Evolutionary conservation across 2,113 vertebrate species (phyloP).

Genomic region (Copsychus sechellarum): DNA sequence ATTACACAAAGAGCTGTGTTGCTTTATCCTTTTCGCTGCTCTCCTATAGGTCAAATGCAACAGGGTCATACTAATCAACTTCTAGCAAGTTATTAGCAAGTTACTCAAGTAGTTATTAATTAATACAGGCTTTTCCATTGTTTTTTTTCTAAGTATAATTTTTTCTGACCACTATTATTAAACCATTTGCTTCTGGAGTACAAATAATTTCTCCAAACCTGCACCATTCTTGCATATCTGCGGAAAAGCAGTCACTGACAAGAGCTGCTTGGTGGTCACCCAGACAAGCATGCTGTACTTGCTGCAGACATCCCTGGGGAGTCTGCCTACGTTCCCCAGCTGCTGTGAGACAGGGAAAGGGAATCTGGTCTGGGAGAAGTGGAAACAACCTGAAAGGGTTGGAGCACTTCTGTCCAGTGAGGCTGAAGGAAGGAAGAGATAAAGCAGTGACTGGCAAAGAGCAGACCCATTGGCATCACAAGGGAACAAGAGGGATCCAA

Average conservation of each 20-base stretch:
- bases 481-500: background rate
- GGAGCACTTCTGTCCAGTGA: background rate
- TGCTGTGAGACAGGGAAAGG: background rate
- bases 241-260: background rate
- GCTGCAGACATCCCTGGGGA: background rate
- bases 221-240: background rate
- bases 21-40: too few relatives aligned
- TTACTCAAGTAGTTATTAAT: background rate
- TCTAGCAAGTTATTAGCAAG: background rate
- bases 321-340: background rate
- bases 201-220: background rate
- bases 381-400: background rate
- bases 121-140: background rate
- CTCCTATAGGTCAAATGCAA: too few relatives aligned
- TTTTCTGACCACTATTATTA: background rate
- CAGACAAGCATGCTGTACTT: accelerated
- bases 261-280: background rate
- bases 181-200: background rate
- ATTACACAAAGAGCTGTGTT: too few relatives aligned
- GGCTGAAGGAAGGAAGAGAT: background rate
- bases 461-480: background rate
- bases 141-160: accelerated
- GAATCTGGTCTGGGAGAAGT: background rate
- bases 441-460: background rate
- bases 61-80: background rate